phyloP scores from a whole-genome alignment of 2,113 vertebrate species.

The Alethe diademata region DNA sequence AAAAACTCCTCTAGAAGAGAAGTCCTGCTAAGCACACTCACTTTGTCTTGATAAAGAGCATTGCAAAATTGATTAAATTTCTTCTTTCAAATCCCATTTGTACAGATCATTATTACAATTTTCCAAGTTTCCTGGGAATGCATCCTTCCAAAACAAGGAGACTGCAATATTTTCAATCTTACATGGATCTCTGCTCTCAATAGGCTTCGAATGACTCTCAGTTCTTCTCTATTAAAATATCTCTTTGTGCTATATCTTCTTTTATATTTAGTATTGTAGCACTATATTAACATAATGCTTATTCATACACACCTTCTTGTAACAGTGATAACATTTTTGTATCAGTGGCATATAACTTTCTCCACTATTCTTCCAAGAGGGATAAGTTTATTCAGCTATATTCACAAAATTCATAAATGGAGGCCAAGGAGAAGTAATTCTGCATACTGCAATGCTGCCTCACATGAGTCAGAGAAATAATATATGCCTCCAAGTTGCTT shows the following conservation, averaged over 20 bases:
- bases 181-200: not conserved
- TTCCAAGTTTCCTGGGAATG: not conserved
- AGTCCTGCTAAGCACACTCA: not conserved
- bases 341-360: not conserved
- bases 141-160: not conserved
- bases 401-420: not conserved
- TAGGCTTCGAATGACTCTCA: not conserved
- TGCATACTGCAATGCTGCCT: not conserved
- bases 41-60: not conserved
- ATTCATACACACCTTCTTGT: not conserved
- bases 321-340: not conserved
- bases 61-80: not conserved
- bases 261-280: not conserved
- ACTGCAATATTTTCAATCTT: not conserved
- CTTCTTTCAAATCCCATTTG: not conserved
- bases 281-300: not conserved
- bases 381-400: not conserved
- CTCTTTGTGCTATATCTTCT: not conserved
- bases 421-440: not conserved
- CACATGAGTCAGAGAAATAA: constrained; percentile 28
- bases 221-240: not conserved
- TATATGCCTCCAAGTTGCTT: constrained; percentile 7
- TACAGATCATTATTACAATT: not conserved
- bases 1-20: not conserved
- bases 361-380: not conserved